Conservation (phyloP, 2,888 invertebrate genomes). For the Diabrotica balteata region DNA sequence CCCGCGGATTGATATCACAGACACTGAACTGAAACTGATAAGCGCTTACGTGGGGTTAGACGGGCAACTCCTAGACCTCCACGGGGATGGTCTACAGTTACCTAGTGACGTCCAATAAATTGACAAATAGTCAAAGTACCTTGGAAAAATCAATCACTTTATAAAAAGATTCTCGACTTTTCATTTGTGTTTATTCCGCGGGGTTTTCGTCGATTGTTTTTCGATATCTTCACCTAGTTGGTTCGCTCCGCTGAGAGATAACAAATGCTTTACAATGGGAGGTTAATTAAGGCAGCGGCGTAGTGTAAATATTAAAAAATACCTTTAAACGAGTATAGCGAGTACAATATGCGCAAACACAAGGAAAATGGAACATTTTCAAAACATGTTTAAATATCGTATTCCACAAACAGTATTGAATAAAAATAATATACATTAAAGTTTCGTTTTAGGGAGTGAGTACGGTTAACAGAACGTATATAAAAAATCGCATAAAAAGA, state of each 20-base stretch:
- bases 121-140: constrained; percentile 22
- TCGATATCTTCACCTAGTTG: constrained; percentile 19
- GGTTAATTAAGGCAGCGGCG: constrained; percentile 15
- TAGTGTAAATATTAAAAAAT: too few relatives aligned
- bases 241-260: constrained; percentile 15
- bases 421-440: too few relatives aligned
- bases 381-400: too few relatives aligned
- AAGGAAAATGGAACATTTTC: too few relatives aligned
- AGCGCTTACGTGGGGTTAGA: constrained; percentile 29
- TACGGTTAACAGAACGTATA: too few relatives aligned
- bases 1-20: constrained; percentile 24
- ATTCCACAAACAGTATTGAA: too few relatives aligned
- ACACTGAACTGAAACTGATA: constrained; percentile 29
- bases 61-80: constrained; percentile 20
- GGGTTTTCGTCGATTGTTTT: constrained; percentile 18
- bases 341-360: too few relatives aligned
- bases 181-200: constrained; percentile 3
- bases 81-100: constrained; percentile 22
- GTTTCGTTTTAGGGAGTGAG: too few relatives aligned
- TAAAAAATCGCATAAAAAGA: too few relatives aligned
- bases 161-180: constrained; percentile 11
- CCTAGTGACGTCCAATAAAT: constrained; percentile 20
- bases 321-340: too few relatives aligned
- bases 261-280: constrained; percentile 6
- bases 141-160: constrained; percentile 22